These are phyloP conservation scores for Pygocentrus nattereri DNA, from an alignment of 2,797 vertebrate genomes.

Conservation along the genomic window DNA sequence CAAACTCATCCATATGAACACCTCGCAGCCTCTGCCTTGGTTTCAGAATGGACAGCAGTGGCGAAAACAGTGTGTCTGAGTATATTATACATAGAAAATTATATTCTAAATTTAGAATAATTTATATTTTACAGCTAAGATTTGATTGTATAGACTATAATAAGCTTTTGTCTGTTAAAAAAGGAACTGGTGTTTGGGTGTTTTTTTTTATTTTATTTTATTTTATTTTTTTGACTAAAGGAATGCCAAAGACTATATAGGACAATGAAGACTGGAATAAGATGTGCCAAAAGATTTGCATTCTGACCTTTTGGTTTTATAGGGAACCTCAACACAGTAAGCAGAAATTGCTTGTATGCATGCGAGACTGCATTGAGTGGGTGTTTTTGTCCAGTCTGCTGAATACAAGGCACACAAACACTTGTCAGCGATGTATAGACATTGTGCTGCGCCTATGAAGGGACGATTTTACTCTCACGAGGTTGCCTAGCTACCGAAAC, in stretches of 20 bases:
- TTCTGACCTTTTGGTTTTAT: constrained; percentile 7
- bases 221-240: constrained; percentile 26
- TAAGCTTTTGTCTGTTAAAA: constrained; percentile 57
- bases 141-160: constrained; percentile 36
- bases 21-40: neutral
- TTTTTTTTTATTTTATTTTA: constrained; percentile 57
- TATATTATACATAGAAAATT: constrained; percentile 26
- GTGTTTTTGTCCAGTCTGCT: neutral
- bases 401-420: constrained; percentile 15
- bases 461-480: constrained; percentile 8
- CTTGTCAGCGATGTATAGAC: neutral
- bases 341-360: neutral
- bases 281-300: constrained; percentile 45
- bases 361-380: neutral
- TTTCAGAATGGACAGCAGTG: neutral
- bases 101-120: constrained; percentile 46
- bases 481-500: constrained; percentile 6
- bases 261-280: constrained; percentile 5
- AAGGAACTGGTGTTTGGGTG: neutral
- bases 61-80: neutral
- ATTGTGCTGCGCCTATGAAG: constrained; percentile 5
- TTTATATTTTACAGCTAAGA: constrained; percentile 63
- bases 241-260: constrained; percentile 72
- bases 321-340: constrained; percentile 6
- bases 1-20: neutral